A percentile compares a stretch with the other conserved stretches of the same genome.
phyloP scores from a whole-genome alignment of 2,888 invertebrate species.

The Cantharis rustica region DNA sequence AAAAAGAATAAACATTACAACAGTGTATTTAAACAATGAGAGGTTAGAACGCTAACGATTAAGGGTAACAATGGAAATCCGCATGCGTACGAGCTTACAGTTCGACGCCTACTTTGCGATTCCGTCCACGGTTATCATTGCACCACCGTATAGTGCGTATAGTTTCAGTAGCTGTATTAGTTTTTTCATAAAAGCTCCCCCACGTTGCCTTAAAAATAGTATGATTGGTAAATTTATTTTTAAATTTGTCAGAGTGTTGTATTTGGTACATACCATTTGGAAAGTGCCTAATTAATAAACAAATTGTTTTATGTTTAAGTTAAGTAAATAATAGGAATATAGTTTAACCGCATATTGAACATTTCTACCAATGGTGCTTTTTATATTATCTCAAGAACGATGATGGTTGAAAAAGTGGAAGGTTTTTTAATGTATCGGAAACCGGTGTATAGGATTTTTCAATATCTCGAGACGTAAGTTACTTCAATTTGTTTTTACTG shows the following conservation, averaged over 20 bases:
- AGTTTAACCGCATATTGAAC: background rate
- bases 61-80: slow-evolving; percentile 32
- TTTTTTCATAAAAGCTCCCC: slow-evolving; percentile 23
- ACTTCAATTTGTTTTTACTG: background rate
- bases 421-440: slow-evolving; percentile 80
- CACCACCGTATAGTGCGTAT: slow-evolving; percentile 23
- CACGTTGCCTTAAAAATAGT: slow-evolving; percentile 24
- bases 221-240: slow-evolving; percentile 7
- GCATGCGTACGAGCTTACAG: slow-evolving; percentile 22
- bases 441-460: slow-evolving; percentile 80
- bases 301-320: background rate
- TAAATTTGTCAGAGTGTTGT: slow-evolving; percentile 8
- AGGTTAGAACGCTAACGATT: slow-evolving; percentile 35
- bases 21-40: slow-evolving; percentile 23
- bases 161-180: slow-evolving; percentile 21
- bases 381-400: slow-evolving; percentile 38
- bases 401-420: slow-evolving; percentile 77
- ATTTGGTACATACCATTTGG: slow-evolving; percentile 7
- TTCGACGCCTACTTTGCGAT: slow-evolving; percentile 34
- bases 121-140: slow-evolving; percentile 30
- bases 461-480: slow-evolving; percentile 83
- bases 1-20: slow-evolving; percentile 10
- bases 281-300: background rate
- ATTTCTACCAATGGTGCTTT: slow-evolving; percentile 13
- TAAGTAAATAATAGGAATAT: background rate